A percentile compares a stretch with the other conserved stretches of the same genome.
Evolutionary conservation across 2,113 vertebrate genomes (phyloP).

Genomic region (Gavialis gangeticus): DNA sequence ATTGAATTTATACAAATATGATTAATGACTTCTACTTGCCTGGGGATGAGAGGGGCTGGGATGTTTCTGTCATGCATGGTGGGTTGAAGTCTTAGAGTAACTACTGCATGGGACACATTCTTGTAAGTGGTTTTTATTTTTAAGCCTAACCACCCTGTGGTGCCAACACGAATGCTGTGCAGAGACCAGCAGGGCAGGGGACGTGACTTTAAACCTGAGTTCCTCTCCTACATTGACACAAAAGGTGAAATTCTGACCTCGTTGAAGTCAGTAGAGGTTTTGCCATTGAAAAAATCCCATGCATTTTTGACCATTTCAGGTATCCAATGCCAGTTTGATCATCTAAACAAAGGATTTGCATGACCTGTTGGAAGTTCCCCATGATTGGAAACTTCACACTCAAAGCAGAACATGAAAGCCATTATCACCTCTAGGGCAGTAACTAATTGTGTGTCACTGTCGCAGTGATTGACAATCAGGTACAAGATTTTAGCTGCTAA

Average conservation of each 20-base stretch:
- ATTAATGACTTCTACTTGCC: conserved; percentile 7
- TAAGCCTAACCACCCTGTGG: neutral
- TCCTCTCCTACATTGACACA: neutral
- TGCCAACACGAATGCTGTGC: neutral
- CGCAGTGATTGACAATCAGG: neutral
- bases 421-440: too few species aligned
- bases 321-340: neutral
- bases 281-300: neutral
- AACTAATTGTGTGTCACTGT: neutral
- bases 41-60: neutral
- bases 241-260: neutral
- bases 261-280: too few species aligned
- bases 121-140: neutral
- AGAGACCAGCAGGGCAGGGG: neutral
- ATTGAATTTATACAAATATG: neutral
- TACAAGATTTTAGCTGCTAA: neutral
- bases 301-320: neutral
- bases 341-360: neutral
- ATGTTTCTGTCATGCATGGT: neutral
- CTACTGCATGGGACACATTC: neutral
- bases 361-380: neutral
- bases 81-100: neutral
- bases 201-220: neutral
- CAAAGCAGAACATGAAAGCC: neutral
- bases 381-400: neutral